A percentile compares a stretch with the other conserved stretches of the same genome.
Conservation (phyloP, 35 echinoderm and acorn worm species). For the Strongylocentrotus purpuratus region DNA sequence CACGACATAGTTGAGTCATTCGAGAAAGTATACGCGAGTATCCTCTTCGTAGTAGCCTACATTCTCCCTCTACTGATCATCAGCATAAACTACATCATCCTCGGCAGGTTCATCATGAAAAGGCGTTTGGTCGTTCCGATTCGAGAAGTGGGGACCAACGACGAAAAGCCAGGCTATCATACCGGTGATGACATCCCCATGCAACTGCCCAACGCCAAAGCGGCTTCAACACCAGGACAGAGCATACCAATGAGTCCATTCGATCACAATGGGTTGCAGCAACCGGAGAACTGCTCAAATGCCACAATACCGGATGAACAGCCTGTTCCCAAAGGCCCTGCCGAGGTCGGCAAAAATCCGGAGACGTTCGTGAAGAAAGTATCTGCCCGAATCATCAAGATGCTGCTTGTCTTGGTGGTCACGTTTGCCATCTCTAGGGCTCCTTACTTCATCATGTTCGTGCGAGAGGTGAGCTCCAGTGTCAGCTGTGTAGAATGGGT, state of each 20-base stretch:
- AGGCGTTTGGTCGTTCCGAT: background rate
- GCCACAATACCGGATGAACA: background rate
- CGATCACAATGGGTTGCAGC: no score
- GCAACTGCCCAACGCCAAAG: background rate
- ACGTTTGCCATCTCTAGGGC: slow-evolving; percentile 60
- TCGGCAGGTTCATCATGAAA: slow-evolving; percentile 38
- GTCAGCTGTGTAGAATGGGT: no score
- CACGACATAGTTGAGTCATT: slow-evolving; percentile 54
- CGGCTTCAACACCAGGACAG: background rate
- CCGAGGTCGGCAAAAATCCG: no score
- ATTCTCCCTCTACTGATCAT: slow-evolving; percentile 54
- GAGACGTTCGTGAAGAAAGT: background rate
- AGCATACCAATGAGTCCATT: background rate
- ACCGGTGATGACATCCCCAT: no score
- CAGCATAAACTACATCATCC: slow-evolving; percentile 44
- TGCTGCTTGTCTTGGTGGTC: slow-evolving; percentile 51
- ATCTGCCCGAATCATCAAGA: slow-evolving; percentile 54
- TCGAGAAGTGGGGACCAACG: no score
- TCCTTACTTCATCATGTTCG: slow-evolving; percentile 67
- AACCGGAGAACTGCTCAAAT: no score
- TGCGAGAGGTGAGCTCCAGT: slow-evolving; percentile 59
- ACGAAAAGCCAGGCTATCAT: no score
- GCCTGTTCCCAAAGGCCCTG: background rate
- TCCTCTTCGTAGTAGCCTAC: slow-evolving; percentile 51
- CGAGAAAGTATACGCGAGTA: slow-evolving; percentile 59